A percentile compares a stretch with the other conserved stretches of the same genome.
phyloP scores from a whole-genome alignment of 2,113 vertebrate species.

The Copsychus sechellarum region DNA sequence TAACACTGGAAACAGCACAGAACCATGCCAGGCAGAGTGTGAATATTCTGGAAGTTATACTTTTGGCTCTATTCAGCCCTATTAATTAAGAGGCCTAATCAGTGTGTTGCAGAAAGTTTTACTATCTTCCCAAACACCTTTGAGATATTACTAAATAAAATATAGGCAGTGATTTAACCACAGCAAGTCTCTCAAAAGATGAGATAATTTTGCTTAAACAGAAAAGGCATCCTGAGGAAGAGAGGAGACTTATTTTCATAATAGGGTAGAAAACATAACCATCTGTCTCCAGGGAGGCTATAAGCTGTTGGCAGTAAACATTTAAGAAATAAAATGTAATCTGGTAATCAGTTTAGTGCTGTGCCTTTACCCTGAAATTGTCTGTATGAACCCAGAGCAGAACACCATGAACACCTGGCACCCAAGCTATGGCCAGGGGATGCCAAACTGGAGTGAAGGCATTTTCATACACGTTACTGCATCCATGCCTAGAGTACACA shows the following conservation, averaged over 20 bases:
- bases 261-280: neutral
- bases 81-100: neutral
- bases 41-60: neutral
- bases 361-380: neutral
- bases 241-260: neutral
- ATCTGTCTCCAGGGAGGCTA: neutral
- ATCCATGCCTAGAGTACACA: neutral
- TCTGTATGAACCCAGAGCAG: neutral
- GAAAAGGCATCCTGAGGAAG: neutral
- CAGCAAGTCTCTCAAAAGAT: neutral
- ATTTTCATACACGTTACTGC: fast-evolving
- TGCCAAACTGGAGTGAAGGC: neutral
- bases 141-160: neutral
- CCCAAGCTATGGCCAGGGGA: fast-evolving
- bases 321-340: neutral
- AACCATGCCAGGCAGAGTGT: neutral
- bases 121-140: neutral
- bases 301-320: neutral
- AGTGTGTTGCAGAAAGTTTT: neutral
- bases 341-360: neutral
- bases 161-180: neutral
- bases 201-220: neutral
- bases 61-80: neutral
- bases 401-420: neutral
- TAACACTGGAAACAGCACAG: neutral